Evolutionary conservation across 2,888 invertebrate species (phyloP).

Genomic region (Arge pagana): DNA sequence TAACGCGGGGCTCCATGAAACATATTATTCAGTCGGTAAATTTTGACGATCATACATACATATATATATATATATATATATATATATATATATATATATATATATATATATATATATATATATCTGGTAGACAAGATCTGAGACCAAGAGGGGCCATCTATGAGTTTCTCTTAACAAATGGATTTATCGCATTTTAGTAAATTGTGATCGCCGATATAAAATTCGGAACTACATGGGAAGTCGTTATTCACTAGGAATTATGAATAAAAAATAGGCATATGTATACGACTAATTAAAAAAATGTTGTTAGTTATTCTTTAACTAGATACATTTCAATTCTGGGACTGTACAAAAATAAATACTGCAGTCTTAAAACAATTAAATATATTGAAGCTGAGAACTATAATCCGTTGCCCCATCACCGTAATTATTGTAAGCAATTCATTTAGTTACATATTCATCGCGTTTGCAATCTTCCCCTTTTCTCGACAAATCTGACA

Average conservation of each 20-base stretch:
- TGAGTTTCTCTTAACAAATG: too few species aligned
- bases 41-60: too few species aligned
- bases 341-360: slow-evolving; percentile 55
- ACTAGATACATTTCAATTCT: slow-evolving; percentile 34
- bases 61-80: too few species aligned
- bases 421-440: slow-evolving; percentile 40
- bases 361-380: slow-evolving; percentile 46
- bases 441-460: slow-evolving; percentile 21
- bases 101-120: too few species aligned
- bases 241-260: not conserved
- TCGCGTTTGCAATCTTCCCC: not conserved
- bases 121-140: too few species aligned
- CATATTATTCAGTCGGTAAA: too few species aligned
- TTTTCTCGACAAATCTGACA: slow-evolving; percentile 1
- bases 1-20: too few species aligned
- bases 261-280: not conserved
- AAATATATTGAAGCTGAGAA: slow-evolving; percentile 48
- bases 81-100: too few species aligned
- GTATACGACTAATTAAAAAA: not conserved
- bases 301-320: slow-evolving; percentile 2
- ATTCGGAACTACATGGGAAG: not conserved
- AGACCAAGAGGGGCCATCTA: slow-evolving; percentile 13
- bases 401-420: slow-evolving; percentile 47
- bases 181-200: not conserved
- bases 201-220: not conserved